Percentiles rank a stretch among this genome's conserved stretches.
phyloP scores from a whole-genome alignment of 92 coral and sea anemone genomes.

The Heliopora coerulea region DNA sequence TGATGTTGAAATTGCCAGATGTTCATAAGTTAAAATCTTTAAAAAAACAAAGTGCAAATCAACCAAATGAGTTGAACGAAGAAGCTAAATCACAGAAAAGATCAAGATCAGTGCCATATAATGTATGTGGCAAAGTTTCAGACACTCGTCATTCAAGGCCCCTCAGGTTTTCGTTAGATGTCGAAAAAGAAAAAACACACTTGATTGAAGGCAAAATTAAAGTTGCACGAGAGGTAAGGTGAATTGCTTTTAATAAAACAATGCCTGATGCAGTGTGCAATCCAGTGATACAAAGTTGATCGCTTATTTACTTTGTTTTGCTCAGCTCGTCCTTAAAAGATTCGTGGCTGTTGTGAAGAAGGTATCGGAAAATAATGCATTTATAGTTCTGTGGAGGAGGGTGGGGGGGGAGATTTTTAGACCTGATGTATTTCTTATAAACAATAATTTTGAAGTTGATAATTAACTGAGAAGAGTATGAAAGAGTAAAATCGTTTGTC shows the following conservation, averaged over 20 bases:
- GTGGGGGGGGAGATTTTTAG: no score
- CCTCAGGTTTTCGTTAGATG: neutral
- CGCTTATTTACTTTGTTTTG: neutral
- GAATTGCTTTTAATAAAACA: neutral
- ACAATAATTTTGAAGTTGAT: no score
- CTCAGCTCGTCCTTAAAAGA: neutral
- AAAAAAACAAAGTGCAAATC: neutral
- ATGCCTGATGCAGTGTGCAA: neutral
- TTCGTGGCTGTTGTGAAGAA: constrained; percentile 19
- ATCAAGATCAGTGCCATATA: neutral
- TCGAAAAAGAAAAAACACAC: neutral
- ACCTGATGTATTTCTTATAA: no score
- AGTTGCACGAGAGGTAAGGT: constrained; percentile 14
- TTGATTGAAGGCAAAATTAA: constrained; percentile 5
- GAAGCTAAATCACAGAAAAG: neutral
- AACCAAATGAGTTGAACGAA: neutral
- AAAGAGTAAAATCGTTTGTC: no score
- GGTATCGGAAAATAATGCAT: no score
- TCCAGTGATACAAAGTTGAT: no score
- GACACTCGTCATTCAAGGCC: constrained; percentile 6
- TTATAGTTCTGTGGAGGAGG: no score
- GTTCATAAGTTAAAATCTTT: constrained; percentile 2
- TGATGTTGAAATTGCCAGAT: constrained; percentile 13
- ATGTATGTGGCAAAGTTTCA: neutral
- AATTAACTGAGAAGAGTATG: no score